Conservation (phyloP, 2,113 vertebrate genomes). For the Xiphophorus maculatus region DNA sequence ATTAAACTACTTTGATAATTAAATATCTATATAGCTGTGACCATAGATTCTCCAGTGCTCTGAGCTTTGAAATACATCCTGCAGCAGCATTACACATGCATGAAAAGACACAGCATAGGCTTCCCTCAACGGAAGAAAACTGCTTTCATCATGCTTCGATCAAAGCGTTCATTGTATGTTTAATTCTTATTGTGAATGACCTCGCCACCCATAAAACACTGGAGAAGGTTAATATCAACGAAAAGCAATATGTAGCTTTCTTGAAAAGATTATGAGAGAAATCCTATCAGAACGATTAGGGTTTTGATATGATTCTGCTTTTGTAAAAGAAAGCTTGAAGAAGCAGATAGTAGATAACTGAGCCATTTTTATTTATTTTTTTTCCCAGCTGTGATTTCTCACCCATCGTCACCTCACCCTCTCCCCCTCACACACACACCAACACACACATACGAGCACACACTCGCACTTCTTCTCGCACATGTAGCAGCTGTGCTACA, state of each 20-base stretch:
- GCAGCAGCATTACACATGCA: neutral
- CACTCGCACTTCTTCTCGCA: conserved; percentile 48
- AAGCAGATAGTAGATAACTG: conserved; percentile 63
- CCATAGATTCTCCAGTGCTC: neutral
- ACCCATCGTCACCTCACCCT: conserved; percentile 18
- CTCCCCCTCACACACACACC: conserved; percentile 5
- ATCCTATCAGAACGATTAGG: conserved; percentile 3
- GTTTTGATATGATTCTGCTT: conserved; percentile 8
- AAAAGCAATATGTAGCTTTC: neutral
- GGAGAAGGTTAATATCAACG: neutral
- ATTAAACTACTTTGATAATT: no score
- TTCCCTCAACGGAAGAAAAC: neutral
- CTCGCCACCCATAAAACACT: neutral
- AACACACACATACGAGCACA: conserved; percentile 10
- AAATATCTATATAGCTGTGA: neutral
- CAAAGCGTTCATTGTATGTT: no score
- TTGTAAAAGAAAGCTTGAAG: conserved; percentile 26
- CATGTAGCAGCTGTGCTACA: conserved; percentile 35
- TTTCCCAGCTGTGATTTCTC: conserved; percentile 41
- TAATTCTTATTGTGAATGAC: no score
- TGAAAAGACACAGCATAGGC: neutral
- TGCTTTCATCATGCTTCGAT: neutral
- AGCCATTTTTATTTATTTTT: conserved; percentile 1
- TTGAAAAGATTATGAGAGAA: conserved; percentile 6
- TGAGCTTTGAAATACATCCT: neutral